A percentile compares a stretch with the other conserved stretches of the same genome.
phyloP scores from a whole-genome alignment of 2,113 vertebrate genomes.

The Carassius carassius region DNA sequence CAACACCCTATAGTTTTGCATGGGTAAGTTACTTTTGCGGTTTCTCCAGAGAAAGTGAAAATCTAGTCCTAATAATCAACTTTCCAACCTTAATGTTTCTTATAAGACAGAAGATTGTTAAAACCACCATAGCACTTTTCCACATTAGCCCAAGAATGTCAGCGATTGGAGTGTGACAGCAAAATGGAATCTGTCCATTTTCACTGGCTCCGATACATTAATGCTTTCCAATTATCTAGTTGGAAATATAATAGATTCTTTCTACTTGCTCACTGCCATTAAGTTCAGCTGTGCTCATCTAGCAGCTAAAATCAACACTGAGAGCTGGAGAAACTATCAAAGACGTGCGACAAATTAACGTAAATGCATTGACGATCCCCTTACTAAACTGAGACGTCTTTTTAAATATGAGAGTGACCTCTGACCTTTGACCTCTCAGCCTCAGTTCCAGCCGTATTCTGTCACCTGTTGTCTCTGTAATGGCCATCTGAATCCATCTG shows the following conservation, averaged over 20 bases:
- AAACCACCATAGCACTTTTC: neutral
- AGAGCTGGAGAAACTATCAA: neutral
- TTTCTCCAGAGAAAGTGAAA: neutral
- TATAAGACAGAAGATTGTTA: conserved; percentile 13
- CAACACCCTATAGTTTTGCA: neutral
- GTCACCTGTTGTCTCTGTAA: neutral
- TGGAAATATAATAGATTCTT: conserved; percentile 31
- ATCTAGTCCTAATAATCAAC: conserved; percentile 11
- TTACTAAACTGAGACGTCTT: neutral
- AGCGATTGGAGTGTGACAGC: conserved; percentile 29
- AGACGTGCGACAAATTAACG: neutral
- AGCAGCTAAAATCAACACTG: neutral
- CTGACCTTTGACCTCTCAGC: neutral
- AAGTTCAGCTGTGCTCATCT: neutral
- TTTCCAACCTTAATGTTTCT: conserved; percentile 14
- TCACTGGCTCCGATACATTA: conserved; percentile 5
- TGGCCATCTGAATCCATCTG: neutral
- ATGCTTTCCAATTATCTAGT: conserved; percentile 1
- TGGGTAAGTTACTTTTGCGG: neutral
- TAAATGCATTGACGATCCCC: neutral
- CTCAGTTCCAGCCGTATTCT: neutral
- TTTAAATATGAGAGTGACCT: neutral
- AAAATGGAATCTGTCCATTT: conserved; percentile 26
- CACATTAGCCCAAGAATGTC: conserved; percentile 25
- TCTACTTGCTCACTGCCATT: conserved; percentile 4